Conservation (phyloP, 2,113 vertebrate species). For the Rhinichthys klamathensis region DNA sequence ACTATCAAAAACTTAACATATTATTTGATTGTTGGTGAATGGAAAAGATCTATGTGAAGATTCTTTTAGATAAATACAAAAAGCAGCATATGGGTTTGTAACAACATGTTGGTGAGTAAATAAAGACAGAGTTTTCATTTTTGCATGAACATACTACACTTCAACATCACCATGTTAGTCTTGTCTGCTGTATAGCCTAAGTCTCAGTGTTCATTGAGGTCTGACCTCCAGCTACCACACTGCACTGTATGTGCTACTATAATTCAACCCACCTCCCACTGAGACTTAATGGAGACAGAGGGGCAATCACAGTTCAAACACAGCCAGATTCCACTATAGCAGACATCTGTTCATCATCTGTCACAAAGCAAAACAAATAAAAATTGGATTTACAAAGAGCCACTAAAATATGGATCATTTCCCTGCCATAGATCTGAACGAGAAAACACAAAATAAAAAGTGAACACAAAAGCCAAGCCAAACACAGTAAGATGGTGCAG, state of each 20-base stretch:
- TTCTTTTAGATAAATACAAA: too few relatives aligned
- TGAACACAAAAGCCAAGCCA: neutral
- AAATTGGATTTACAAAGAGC: neutral
- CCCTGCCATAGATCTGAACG: neutral
- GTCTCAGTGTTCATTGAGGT: neutral
- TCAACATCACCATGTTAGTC: neutral
- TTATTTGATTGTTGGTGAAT: neutral
- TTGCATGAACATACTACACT: neutral
- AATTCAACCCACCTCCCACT: neutral
- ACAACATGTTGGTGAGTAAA: neutral
- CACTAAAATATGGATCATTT: neutral
- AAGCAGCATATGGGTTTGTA: neutral
- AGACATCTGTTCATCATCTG: neutral
- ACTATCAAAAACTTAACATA: too few relatives aligned
- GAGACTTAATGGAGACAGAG: neutral
- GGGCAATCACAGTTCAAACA: neutral
- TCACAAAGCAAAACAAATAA: neutral
- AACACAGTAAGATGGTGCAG: slow-evolving; percentile 31
- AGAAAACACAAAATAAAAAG: too few relatives aligned
- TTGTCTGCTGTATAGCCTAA: too few relatives aligned
- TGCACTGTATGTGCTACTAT: neutral
- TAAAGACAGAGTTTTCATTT: neutral
- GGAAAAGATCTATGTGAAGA: too few relatives aligned
- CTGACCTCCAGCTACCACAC: neutral
- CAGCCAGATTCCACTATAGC: neutral